Conservation (phyloP, 1,140 invertebrate genomes). For the Bombus superbus region DNA sequence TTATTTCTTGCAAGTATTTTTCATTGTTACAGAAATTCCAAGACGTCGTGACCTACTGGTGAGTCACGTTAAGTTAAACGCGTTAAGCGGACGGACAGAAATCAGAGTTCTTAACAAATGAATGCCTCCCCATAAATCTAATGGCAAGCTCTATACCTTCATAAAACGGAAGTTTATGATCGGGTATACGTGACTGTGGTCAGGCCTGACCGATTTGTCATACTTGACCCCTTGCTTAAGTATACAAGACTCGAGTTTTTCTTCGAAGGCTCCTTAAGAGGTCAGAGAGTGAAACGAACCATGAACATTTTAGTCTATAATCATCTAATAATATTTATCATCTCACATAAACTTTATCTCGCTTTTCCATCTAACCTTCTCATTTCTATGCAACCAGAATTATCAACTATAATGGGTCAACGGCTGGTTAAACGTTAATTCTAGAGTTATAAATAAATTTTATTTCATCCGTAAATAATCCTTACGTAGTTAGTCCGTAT, state of each 20-base stretch:
- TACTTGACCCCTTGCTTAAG: not conserved
- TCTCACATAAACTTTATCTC: too few species aligned
- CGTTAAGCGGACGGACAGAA: not conserved
- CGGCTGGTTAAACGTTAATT: too few species aligned
- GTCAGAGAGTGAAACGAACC: too few species aligned
- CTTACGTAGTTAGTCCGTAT: too few species aligned
- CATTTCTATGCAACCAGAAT: too few species aligned
- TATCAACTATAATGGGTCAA: too few species aligned
- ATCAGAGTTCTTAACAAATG: not conserved
- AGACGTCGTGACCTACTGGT: not conserved
- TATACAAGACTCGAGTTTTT: too few species aligned
- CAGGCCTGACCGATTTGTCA: not conserved
- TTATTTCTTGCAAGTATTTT: not conserved
- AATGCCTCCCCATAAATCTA: slow-evolving; percentile 9
- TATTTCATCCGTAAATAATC: too few species aligned
- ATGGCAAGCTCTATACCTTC: not conserved
- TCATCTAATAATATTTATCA: too few species aligned
- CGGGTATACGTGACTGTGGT: slow-evolving; percentile 7
- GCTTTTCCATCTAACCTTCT: too few species aligned
- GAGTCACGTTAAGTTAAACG: not conserved
- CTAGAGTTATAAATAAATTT: too few species aligned
- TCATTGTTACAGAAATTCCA: not conserved
- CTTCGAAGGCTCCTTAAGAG: not conserved
- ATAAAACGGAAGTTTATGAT: not conserved
- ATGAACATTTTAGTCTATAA: too few species aligned